Evolutionary conservation across 1,140 invertebrate species (phyloP).

Genomic region (Acromyrmex heyeri): DNA sequence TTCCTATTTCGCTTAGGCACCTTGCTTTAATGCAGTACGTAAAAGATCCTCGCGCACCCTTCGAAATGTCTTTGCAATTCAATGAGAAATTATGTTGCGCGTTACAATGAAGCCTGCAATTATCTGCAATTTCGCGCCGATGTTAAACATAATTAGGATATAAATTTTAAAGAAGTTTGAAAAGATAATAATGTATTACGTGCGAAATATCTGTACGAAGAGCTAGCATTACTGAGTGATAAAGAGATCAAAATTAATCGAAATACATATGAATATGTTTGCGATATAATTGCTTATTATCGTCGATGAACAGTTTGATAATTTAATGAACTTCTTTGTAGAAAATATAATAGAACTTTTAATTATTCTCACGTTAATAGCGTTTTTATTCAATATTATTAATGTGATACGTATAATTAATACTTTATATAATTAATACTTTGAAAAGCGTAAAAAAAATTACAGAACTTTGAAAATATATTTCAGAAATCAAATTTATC

Average conservation of each 20-base stretch:
- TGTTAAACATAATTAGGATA: constrained; percentile 54
- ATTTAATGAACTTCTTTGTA: constrained; percentile 6
- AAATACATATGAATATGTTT: constrained; percentile 49
- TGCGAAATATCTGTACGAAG: constrained; percentile 20
- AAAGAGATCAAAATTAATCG: constrained; percentile 44
- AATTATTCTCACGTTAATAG: neutral
- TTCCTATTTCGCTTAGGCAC: constrained; percentile 30
- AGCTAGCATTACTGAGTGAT: constrained; percentile 26
- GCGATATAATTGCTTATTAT: constrained; percentile 32
- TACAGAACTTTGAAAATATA: neutral
- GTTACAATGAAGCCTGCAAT: constrained; percentile 39
- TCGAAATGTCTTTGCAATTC: constrained; percentile 57
- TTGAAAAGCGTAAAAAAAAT: neutral
- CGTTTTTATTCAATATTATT: constrained; percentile 2
- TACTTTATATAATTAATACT: constrained; percentile 1
- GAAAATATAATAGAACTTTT: constrained; percentile 11
- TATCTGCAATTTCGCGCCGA: constrained; percentile 48
- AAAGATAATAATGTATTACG: constrained; percentile 29
- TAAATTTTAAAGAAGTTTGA: constrained; percentile 51
- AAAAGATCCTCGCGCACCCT: constrained; percentile 25
- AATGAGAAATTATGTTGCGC: constrained; percentile 41
- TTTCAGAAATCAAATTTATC: neutral
- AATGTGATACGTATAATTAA: neutral
- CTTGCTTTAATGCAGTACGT: neutral
- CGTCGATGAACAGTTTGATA: constrained; percentile 9